phyloP scores from a whole-genome alignment of 2,113 vertebrate genomes.

The Anhinga rufa region DNA sequence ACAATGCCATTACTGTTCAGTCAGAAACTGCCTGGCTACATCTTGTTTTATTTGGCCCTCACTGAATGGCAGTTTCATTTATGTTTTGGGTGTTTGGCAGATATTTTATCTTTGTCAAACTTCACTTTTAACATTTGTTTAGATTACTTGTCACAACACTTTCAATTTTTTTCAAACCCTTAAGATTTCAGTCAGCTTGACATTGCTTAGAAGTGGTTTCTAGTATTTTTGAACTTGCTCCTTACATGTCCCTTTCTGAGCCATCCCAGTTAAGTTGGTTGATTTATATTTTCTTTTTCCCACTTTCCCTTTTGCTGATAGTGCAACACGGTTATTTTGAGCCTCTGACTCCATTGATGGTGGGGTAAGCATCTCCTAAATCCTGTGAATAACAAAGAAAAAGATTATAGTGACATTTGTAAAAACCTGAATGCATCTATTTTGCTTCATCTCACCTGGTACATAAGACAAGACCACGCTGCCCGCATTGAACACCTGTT shows the following conservation, averaged over 20 bases:
- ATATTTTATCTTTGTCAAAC: constrained; percentile 65
- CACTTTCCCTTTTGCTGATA: not conserved
- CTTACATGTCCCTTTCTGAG: not conserved
- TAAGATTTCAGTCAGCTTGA: constrained; percentile 23
- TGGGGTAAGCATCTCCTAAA: not conserved
- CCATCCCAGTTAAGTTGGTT: not conserved
- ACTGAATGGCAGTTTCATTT: constrained; percentile 61
- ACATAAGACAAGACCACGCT: fast-evolving
- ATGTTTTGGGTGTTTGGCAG: constrained; percentile 50
- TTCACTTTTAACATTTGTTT: constrained; percentile 60
- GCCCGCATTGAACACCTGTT: not conserved
- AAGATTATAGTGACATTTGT: not conserved
- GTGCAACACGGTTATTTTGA: not conserved
- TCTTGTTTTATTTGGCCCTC: constrained; percentile 59
- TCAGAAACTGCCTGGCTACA: constrained; percentile 42
- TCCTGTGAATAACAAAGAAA: not conserved
- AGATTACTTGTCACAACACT: constrained; percentile 55
- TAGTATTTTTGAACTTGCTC: not conserved
- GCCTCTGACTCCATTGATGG: not conserved
- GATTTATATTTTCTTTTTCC: not conserved
- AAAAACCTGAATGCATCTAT: not conserved
- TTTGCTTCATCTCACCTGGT: not conserved
- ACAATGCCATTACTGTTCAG: constrained; percentile 57
- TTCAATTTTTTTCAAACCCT: not conserved
- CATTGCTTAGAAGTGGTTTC: not conserved